Evolutionary conservation across 1,140 invertebrate genomes (phyloP), one percentile per base, ranked within the genome.

Genomic region (Chironomus striatipennis): DNA sequence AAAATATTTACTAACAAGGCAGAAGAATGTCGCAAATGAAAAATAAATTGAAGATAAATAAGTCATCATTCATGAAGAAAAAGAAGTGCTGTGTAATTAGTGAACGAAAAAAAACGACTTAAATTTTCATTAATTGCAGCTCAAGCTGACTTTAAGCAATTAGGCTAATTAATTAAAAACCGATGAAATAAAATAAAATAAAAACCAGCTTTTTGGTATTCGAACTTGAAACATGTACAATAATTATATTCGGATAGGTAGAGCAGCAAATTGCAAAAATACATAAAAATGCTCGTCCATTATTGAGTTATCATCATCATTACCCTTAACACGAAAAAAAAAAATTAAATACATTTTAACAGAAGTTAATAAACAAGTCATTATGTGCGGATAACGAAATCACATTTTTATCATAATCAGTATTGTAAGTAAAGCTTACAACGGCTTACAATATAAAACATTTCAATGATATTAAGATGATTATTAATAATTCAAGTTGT

Each of bases 121-220:
- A 57, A 57, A 34, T 34, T 34, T 34, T 34, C 47, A 57, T 57
- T 57, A 57, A 57, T 57, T 57, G 47, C 47, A 57, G 5, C n/a
- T 57, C 47, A 57, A 12, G 47, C 47, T n/a, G 12, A 57, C 47
- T n/a, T 15, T n/a, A 57, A 57, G 47, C 47, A 57, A 57, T 57
- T 57, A 57, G n/a, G 47, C 12, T 57, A 57, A 57, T 57, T 57
- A 57, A 57, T 57, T 57, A 57, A 57, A 57, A 57, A 57, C 47
- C n/a, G 47, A 57, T 57, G 47, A 15, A 57, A n/a, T 57, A n/a
- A n/a, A n/a, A 57, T 57, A 57, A 57, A 34, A 57, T 57, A 57
- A 57, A 47, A 57, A 10, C 47, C 0, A 15, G 8, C n/a, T 57
- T 57, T 57, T 57, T n/a, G 47, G 47, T 57, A 57, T 57, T 12